Conservation (phyloP, 2,113 vertebrate species). For the Asarcornis scutulata region DNA sequence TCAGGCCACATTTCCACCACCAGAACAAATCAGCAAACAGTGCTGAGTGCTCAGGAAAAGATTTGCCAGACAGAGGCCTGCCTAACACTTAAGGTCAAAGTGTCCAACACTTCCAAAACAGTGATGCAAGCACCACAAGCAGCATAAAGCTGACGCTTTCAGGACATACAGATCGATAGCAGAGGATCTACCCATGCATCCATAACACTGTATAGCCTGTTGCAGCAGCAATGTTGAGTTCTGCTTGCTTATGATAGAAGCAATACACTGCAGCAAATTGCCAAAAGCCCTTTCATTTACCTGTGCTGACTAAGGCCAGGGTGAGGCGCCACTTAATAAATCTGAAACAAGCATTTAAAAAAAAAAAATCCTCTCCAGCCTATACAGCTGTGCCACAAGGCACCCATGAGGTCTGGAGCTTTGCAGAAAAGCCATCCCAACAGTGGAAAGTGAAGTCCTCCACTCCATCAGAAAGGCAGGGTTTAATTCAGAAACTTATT, state of each 20-base stretch:
- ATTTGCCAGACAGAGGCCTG: neutral
- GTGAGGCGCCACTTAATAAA: neutral
- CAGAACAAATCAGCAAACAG: neutral
- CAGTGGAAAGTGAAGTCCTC: neutral
- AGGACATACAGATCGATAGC: neutral
- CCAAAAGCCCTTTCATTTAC: neutral
- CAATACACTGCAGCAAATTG: neutral
- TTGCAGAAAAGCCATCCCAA: neutral
- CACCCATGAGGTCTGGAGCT: neutral
- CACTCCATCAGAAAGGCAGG: neutral
- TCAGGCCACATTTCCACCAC: neutral
- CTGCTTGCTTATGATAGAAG: neutral
- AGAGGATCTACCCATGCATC: neutral
- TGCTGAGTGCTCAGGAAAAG: neutral
- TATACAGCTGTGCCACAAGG: neutral
- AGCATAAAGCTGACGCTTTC: neutral
- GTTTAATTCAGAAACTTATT: neutral
- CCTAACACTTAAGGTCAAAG: neutral
- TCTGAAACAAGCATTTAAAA: neutral
- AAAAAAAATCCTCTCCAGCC: neutral
- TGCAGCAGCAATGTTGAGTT: neutral
- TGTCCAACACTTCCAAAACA: neutral
- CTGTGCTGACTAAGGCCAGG: neutral
- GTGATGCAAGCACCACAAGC: neutral
- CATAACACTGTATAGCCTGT: rapidly evolving